Evolutionary conservation across 1,140 invertebrate genomes (phyloP).

Genomic region (Dendroctonus ponderosae): DNA sequence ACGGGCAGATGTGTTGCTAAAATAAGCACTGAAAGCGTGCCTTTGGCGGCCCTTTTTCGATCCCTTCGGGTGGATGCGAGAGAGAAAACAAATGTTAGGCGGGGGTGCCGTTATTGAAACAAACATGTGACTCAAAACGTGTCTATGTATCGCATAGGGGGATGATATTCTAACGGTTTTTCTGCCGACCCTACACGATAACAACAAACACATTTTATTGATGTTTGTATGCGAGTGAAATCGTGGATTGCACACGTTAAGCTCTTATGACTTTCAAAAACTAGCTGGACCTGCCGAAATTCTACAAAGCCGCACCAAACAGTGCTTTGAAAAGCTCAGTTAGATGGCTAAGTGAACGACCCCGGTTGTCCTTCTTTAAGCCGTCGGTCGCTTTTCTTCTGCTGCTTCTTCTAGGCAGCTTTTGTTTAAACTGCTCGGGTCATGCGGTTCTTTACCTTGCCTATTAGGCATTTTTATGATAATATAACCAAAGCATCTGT

Average conservation of each 20-base stretch:
- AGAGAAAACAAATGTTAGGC: slow-evolving; percentile 16
- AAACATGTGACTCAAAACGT: slow-evolving; percentile 24
- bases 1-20: slow-evolving; percentile 24
- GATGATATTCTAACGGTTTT: slow-evolving; percentile 25
- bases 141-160: slow-evolving; percentile 1
- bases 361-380: slow-evolving; percentile 12
- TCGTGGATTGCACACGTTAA: too few relatives aligned
- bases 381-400: neutral
- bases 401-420: slow-evolving; percentile 11
- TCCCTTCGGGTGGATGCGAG: slow-evolving; percentile 2
- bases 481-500: neutral
- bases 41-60: slow-evolving; percentile 15
- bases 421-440: slow-evolving; percentile 16
- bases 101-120: slow-evolving; percentile 23
- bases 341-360: slow-evolving; percentile 15
- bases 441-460: slow-evolving; percentile 20
- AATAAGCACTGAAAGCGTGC: slow-evolving; percentile 17
- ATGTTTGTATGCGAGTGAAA: too few relatives aligned
- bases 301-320: too few relatives aligned
- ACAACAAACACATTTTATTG: too few relatives aligned
- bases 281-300: too few relatives aligned
- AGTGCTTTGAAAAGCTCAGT: slow-evolving; percentile 12
- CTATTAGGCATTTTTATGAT: slow-evolving; percentile 3
- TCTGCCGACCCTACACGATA: neutral
- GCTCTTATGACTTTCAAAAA: too few relatives aligned